Conservation (phyloP, 2,113 vertebrate species). For the Lontra canadensis region DNA sequence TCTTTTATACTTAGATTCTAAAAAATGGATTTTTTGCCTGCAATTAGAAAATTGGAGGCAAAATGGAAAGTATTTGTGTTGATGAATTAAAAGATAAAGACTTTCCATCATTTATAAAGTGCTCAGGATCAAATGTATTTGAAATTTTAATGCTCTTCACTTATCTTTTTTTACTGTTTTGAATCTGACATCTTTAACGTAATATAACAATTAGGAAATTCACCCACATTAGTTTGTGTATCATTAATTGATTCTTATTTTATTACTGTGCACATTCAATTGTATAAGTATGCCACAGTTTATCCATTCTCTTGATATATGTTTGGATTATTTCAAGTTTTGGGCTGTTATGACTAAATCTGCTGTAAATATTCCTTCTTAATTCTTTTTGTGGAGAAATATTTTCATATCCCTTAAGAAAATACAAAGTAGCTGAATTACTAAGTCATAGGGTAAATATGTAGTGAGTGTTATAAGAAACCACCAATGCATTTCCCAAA, state of each 20-base stretch:
- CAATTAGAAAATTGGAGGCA: background rate
- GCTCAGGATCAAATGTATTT: background rate
- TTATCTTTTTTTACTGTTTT: background rate
- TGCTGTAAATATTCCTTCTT: background rate
- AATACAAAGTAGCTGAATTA: background rate
- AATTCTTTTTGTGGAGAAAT: background rate
- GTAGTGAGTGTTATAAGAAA: background rate
- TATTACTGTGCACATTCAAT: background rate
- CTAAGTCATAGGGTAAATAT: background rate
- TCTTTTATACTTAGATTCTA: background rate
- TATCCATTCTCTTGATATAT: background rate
- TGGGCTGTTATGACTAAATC: background rate
- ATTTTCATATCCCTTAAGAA: background rate
- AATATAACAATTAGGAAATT: background rate
- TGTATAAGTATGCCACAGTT: background rate
- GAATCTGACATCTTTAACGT: background rate
- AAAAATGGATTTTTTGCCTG: background rate
- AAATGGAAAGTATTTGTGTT: background rate
- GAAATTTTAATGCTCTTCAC: background rate
- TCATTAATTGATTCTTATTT: background rate
- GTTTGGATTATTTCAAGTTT: background rate
- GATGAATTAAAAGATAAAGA: background rate
- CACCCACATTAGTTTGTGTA: background rate
- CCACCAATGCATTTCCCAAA: background rate
- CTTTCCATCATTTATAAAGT: background rate